Conservation (phyloP, 2,888 invertebrate genomes). For the Rhamnusium bicolor region DNA sequence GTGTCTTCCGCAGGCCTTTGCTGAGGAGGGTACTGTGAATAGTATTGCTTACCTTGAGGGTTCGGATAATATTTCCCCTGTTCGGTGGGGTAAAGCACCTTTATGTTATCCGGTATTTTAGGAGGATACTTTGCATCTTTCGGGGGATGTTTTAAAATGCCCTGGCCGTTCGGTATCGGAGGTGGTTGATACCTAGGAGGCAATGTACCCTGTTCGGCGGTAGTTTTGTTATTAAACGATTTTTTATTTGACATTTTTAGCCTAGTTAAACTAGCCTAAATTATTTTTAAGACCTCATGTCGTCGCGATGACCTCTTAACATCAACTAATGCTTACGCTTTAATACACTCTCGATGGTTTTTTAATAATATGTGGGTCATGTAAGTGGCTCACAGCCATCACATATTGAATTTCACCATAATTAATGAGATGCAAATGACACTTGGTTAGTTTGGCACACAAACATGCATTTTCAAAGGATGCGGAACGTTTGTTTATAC, state of each 20-base stretch:
- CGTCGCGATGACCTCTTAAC: slow-evolving; percentile 54
- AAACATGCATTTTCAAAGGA: slow-evolving; percentile 9
- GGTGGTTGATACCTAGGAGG: slow-evolving; percentile 88
- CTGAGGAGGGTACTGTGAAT: slow-evolving; percentile 63
- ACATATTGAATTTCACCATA: slow-evolving; percentile 58
- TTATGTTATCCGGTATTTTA: slow-evolving; percentile 50
- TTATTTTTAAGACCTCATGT: slow-evolving; percentile 48
- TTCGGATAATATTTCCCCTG: slow-evolving; percentile 50
- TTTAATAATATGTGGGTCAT: slow-evolving; percentile 69
- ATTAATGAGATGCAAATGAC: slow-evolving; percentile 23
- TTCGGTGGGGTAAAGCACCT: slow-evolving; percentile 42
- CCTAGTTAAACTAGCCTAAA: slow-evolving; percentile 19
- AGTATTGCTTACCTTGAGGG: slow-evolving; percentile 51
- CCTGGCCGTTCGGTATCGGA: slow-evolving; percentile 76
- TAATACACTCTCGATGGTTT: slow-evolving; percentile 57
- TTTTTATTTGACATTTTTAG: slow-evolving; percentile 71
- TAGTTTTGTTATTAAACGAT: slow-evolving; percentile 66
- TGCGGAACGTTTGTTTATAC: slow-evolving; percentile 3
- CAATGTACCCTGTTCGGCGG: slow-evolving; percentile 64
- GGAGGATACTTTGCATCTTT: slow-evolving; percentile 61
- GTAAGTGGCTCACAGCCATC: slow-evolving; percentile 62
- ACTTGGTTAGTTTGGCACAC: slow-evolving; percentile 15
- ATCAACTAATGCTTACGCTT: slow-evolving; percentile 52
- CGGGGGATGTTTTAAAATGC: slow-evolving; percentile 76
- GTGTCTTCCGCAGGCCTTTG: slow-evolving; percentile 59